These are phyloP conservation scores for Phalacrocorax brasilianus DNA, from an alignment of 2,113 vertebrate genomes.

Conservation along the genomic window DNA sequence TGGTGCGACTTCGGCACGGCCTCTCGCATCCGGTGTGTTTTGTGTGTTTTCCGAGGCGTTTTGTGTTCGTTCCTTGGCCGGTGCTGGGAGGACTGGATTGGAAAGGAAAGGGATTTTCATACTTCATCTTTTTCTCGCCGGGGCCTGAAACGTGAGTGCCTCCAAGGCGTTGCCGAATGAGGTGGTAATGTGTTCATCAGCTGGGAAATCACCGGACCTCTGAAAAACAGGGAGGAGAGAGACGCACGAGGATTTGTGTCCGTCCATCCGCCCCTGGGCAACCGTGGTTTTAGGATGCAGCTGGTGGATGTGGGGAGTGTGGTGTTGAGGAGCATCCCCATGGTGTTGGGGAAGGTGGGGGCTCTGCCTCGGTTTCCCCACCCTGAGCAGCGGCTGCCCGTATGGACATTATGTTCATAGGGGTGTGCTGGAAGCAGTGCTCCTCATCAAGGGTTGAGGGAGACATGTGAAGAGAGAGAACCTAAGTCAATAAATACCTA, in stretches of 20 bases:
- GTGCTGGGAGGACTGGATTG: slow-evolving; percentile 59
- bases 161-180: slow-evolving; percentile 58
- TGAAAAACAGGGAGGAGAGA: background rate
- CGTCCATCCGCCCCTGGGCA: background rate
- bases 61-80: slow-evolving; percentile 40
- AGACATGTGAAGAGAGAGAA: background rate
- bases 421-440: background rate
- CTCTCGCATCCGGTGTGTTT: slow-evolving; percentile 39
- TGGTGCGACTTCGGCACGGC: slow-evolving; percentile 47
- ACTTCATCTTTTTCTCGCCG: slow-evolving; percentile 66
- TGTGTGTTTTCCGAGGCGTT: slow-evolving; percentile 50
- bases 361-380: background rate
- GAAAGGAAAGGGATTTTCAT: slow-evolving; percentile 70
- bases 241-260: background rate
- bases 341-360: background rate
- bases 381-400: background rate
- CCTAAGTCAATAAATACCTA: background rate
- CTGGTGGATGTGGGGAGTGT: fast-evolving
- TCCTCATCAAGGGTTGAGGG: background rate
- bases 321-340: background rate
- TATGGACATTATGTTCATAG: fast-evolving
- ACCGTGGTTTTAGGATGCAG: background rate
- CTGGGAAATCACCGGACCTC: slow-evolving; percentile 50
- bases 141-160: slow-evolving; percentile 62
- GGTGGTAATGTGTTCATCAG: slow-evolving; percentile 70